phyloP scores from a whole-genome alignment of 2,113 vertebrate species.

The Rhinoderma darwinii region DNA sequence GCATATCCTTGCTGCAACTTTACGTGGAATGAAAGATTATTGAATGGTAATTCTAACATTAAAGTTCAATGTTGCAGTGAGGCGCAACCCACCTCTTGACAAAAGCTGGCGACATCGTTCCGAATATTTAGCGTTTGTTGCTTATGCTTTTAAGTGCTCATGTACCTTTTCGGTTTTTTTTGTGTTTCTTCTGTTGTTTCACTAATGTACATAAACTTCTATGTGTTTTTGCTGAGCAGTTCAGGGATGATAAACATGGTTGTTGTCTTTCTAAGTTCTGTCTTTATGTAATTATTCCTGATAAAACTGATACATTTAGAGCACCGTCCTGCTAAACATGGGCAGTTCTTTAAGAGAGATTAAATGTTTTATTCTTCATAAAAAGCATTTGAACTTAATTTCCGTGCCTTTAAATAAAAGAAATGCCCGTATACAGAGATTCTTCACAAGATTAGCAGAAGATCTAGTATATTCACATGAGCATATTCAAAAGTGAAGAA shows the following conservation, averaged over 20 bases:
- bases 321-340: background rate
- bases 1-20: background rate
- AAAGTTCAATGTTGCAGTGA: background rate
- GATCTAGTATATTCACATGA: background rate
- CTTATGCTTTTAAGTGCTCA: background rate
- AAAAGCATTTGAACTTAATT: no score
- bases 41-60: background rate
- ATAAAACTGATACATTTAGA: background rate
- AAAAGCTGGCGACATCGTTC: background rate
- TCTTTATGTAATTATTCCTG: background rate
- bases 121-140: background rate
- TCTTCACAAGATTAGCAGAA: background rate
- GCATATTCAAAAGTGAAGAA: background rate
- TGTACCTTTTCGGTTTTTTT: background rate
- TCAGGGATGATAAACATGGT: background rate
- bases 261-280: background rate
- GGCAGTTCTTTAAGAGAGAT: no score
- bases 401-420: no score
- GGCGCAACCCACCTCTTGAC: background rate
- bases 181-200: background rate
- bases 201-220: background rate
- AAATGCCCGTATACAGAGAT: background rate
- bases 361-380: no score
- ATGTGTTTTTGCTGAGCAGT: background rate
- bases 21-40: background rate